Conservation (phyloP, 2,888 invertebrate species). For the Tortrix viridana region DNA sequence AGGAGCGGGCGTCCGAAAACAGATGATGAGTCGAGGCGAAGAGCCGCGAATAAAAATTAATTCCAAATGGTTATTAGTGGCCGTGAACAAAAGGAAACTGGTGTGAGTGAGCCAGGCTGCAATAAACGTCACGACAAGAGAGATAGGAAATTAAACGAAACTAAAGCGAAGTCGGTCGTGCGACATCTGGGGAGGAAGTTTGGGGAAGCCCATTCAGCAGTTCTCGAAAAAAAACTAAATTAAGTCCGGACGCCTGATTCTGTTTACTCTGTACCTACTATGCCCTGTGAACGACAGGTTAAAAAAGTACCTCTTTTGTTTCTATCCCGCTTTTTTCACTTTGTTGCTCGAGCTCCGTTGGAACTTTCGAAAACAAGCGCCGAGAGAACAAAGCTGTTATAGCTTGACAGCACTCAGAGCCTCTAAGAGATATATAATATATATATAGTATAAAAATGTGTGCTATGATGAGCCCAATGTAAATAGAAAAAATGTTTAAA, state of each 20-base stretch:
- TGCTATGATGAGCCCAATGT: no score
- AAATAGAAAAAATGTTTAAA: no score
- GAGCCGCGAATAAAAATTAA: slow-evolving; percentile 72
- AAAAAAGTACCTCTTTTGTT: slow-evolving; percentile 60
- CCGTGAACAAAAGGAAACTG: slow-evolving; percentile 65
- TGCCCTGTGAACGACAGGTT: slow-evolving; percentile 68
- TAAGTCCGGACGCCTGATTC: slow-evolving; percentile 66
- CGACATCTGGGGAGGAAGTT: slow-evolving; percentile 69
- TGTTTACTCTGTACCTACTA: slow-evolving; percentile 63
- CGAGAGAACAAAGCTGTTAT: neutral
- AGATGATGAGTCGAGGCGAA: slow-evolving; percentile 55
- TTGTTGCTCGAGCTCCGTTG: slow-evolving; percentile 8
- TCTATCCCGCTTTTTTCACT: slow-evolving; percentile 34
- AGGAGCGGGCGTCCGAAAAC: slow-evolving; percentile 66
- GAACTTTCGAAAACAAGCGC: slow-evolving; percentile 15
- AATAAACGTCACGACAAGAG: slow-evolving; percentile 78
- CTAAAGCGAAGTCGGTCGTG: slow-evolving; percentile 75
- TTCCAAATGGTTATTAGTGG: slow-evolving; percentile 77
- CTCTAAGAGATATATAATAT: neutral
- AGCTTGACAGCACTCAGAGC: neutral
- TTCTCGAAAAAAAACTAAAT: slow-evolving; percentile 74
- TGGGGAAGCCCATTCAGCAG: slow-evolving; percentile 52
- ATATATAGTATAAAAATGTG: no score
- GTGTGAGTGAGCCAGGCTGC: slow-evolving; percentile 64
- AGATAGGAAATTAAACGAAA: slow-evolving; percentile 82